Percentiles rank a stretch among this genome's conserved stretches.
These are phyloP conservation scores for Petrocephalus zakoni DNA, from an alignment of 2,113 vertebrate genomes.

Conservation along the genomic window DNA sequence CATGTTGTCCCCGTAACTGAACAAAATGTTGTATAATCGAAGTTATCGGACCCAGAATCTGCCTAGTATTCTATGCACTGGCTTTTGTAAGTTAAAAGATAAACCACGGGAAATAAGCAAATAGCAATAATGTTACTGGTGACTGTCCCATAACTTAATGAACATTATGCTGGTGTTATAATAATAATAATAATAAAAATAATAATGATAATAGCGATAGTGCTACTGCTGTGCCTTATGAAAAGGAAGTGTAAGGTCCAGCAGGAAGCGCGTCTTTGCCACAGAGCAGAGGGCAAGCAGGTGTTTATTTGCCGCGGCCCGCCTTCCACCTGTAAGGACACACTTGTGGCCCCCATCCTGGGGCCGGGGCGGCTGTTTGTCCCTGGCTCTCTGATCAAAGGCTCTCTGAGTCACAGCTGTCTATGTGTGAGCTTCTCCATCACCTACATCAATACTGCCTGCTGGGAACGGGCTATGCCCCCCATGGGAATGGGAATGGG, in stretches of 20 bases:
- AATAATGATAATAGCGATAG: neutral
- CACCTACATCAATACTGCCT: slow-evolving; percentile 63
- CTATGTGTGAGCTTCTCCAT: slow-evolving; percentile 62
- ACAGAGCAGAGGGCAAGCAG: slow-evolving; percentile 42
- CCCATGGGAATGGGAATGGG: too few species aligned
- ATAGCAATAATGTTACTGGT: neutral
- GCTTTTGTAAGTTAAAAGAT: neutral
- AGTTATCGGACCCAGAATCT: neutral
- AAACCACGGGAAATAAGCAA: neutral
- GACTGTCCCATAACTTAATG: neutral
- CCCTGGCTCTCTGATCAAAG: slow-evolving; percentile 56
- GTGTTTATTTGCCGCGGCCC: slow-evolving; percentile 47
- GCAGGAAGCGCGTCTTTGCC: neutral
- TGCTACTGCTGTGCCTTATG: neutral
- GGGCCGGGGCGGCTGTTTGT: slow-evolving; percentile 23
- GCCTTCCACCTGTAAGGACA: slow-evolving; percentile 36
- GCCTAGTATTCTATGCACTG: neutral
- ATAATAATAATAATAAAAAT: neutral
- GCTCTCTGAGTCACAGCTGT: slow-evolving; percentile 57
- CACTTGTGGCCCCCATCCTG: slow-evolving; percentile 38
- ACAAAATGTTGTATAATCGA: neutral
- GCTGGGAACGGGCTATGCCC: too few species aligned
- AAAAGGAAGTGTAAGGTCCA: neutral
- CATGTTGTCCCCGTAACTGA: neutral
- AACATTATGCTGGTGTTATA: neutral